Evolutionary conservation across 2,888 invertebrate species (phyloP).

Genomic region (Tetramorium bicarinatum): DNA sequence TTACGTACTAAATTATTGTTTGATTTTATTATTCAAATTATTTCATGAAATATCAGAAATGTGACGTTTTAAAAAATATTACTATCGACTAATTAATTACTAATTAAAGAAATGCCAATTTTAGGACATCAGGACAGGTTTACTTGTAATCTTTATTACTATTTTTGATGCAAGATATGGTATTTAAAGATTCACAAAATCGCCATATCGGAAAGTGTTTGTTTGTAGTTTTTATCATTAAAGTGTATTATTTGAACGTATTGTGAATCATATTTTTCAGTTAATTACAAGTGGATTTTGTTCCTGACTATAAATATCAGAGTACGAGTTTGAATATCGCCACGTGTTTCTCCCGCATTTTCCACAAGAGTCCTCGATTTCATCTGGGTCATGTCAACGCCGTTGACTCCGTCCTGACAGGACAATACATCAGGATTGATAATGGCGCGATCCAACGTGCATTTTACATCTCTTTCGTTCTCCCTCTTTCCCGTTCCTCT

Average conservation of each 20-base stretch:
- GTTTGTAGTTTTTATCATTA: slow-evolving; percentile 11
- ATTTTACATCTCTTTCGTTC: slow-evolving; percentile 49
- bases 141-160: background rate
- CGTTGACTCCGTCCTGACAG: slow-evolving; percentile 73
- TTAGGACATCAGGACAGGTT: background rate
- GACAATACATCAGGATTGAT: slow-evolving; percentile 77
- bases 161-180: background rate
- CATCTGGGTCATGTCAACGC: slow-evolving; percentile 78
- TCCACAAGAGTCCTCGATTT: slow-evolving; percentile 72
- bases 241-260: background rate
- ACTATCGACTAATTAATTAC: background rate
- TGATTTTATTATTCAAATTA: background rate
- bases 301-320: slow-evolving; percentile 39
- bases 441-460: slow-evolving; percentile 68
- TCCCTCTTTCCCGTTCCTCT: slow-evolving; percentile 42
- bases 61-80: background rate
- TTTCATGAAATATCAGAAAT: background rate
- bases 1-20: background rate
- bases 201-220: background rate
- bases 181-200: background rate
- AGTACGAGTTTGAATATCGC: slow-evolving; percentile 24
- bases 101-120: background rate
- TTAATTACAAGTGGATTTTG: slow-evolving; percentile 34
- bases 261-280: slow-evolving; percentile 21
- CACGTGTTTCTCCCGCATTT: slow-evolving; percentile 39